phyloP scores from a whole-genome alignment of 2,888 invertebrate species.

The Diploptera punctata region DNA sequence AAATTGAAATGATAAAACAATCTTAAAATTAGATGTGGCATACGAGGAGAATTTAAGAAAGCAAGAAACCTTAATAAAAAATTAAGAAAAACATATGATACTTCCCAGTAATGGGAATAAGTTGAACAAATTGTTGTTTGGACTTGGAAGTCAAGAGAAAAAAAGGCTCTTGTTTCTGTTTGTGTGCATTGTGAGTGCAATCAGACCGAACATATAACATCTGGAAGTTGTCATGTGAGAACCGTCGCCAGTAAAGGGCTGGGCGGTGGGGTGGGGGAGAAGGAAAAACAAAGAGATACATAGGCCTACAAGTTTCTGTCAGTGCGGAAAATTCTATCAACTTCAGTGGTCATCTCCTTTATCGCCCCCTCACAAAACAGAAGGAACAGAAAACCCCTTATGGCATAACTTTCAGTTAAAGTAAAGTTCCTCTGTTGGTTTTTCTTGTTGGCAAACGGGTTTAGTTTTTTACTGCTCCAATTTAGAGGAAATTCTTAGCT shows the following conservation, averaged over 20 bases:
- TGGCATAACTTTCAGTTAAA: conserved; percentile 2
- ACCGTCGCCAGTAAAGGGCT: neutral
- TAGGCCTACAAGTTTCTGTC: conserved; percentile 13
- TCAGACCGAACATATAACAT: conserved; percentile 17
- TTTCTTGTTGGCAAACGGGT: neutral
- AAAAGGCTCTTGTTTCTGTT: neutral
- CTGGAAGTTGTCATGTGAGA: conserved; percentile 20
- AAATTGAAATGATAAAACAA: no score
- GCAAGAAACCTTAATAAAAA: no score
- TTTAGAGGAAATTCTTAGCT: neutral
- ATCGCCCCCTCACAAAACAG: neutral
- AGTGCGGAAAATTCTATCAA: conserved; percentile 21
- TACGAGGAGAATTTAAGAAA: no score
- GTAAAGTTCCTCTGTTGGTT: conserved; percentile 1
- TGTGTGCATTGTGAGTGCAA: neutral
- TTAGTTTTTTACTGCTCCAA: neutral
- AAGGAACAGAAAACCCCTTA: neutral
- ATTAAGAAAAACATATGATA: conserved; percentile 7
- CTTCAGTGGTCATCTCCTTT: neutral
- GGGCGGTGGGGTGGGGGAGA: neutral
- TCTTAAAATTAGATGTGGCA: no score
- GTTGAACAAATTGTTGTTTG: neutral
- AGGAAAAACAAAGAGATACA: conserved; percentile 29
- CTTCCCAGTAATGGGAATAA: neutral
- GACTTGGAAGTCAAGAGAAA: neutral